Evolutionary conservation across 2,113 vertebrate genomes (phyloP).

Genomic region (Glaucomys volans): DNA sequence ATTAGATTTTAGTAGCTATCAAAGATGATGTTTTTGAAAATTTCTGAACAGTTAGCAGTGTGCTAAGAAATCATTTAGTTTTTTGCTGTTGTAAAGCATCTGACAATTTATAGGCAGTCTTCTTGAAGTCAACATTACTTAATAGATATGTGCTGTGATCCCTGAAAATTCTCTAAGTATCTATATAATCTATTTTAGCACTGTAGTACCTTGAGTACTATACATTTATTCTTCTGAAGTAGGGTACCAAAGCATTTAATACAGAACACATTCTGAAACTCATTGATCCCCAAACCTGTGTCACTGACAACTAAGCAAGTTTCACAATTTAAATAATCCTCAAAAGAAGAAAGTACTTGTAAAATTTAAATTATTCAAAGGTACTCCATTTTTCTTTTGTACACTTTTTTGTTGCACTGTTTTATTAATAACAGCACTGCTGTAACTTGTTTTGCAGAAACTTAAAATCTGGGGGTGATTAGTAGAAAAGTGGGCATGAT

Average conservation of each 20-base stretch:
- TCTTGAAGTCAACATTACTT: background rate
- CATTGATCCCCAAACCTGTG: background rate
- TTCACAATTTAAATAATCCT: background rate
- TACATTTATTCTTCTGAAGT: background rate
- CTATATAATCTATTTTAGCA: too few species aligned
- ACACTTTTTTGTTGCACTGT: background rate
- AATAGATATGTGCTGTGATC: background rate
- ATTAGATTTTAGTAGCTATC: background rate
- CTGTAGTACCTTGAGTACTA: background rate
- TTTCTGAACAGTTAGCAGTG: background rate
- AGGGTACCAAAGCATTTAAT: background rate
- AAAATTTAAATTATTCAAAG: background rate
- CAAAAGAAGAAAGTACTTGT: background rate
- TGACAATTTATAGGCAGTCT: background rate
- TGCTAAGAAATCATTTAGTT: background rate
- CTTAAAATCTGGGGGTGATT: slow-evolving; percentile 18
- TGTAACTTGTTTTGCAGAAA: background rate
- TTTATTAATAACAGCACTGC: background rate
- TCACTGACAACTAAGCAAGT: background rate
- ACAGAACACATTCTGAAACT: background rate
- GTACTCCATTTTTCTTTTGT: background rate
- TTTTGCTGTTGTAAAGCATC: slow-evolving; percentile 5
- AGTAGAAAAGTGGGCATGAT: background rate
- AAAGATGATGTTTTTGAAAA: background rate
- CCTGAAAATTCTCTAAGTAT: background rate